Base-by-base conservation (phyloP, 2,113 vertebrate species). In the Oncorhynchus clarkii region DNA sequence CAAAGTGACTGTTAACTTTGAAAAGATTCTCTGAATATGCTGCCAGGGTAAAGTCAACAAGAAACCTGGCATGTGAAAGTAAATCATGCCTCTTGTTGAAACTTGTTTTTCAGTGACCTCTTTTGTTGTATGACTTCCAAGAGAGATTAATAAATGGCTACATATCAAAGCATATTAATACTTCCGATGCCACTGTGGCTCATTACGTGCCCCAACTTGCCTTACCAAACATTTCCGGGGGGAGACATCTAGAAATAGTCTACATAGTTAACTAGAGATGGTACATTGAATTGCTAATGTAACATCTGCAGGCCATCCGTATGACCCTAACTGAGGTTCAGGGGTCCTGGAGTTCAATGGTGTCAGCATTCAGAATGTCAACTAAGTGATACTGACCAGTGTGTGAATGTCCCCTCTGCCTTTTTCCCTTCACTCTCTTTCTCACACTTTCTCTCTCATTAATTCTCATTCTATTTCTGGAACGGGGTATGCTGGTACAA, bases 391-490 rank as follows among this genome's bases (percentile, higher is more conserved):
- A 70, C 68, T 70, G 68, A 9, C 68, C 9, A 22, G n/a, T 48
- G 39, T 70, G n/a, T 22, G 39, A 66, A n/a, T 27, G 1, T 0
- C 2, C 54, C 57, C 66, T 72, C 68, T 60, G n/a, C 16, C 18
- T 65, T 74, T 64, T 18, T 13, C 5, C 26, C 1, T 27, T 65
- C 72, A 70, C 71, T 24, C 45, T 78, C 59, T 75, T 70, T 73
- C 31, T 66, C n/a, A 14, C 64, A 62, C 74, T 70, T 73, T n/a
- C 57, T 78, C 54, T 76, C 69, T 72, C 31, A 65, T 16, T 48
- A 22, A 48, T 59, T 67, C 66, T 70, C 66, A 49, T 34, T 72
- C 22, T 62, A 51, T 78, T 64, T 12, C 6, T 39, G 76, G 68
- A 24, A 34, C 3, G 24, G 12, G 54, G 13, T 65, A 18, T 3